phyloP scores from a whole-genome alignment of 53 echinoderm and acorn worm species.

The Echinarachnius parma region DNA sequence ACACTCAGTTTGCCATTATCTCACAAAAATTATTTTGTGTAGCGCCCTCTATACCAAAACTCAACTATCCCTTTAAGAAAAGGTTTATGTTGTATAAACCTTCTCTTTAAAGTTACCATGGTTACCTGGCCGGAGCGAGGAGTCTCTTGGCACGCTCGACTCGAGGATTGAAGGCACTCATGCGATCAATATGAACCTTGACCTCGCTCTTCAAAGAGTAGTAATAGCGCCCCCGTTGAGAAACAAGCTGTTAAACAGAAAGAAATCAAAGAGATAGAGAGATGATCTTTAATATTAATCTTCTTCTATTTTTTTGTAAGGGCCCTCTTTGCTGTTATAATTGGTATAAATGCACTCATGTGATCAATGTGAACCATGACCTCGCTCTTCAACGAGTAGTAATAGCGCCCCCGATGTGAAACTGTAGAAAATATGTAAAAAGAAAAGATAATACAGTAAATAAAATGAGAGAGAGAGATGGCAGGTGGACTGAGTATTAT shows the following conservation, averaged over 20 bases:
- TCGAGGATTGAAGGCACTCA: constrained; percentile 53
- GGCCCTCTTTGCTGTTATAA: no score
- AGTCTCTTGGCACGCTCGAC: constrained; percentile 57
- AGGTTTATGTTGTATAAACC: no score
- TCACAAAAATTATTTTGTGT: no score
- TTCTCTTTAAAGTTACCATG: no score
- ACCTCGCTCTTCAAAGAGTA: constrained; percentile 60
- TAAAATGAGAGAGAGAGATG: no score
- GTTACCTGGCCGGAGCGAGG: constrained; percentile 41
- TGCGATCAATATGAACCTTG: constrained; percentile 51
- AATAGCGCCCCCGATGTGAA: constrained; percentile 51
- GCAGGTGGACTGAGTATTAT: no score
- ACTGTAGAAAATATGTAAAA: no score
- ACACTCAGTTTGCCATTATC: no score
- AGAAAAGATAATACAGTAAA: no score
- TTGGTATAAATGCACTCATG: constrained; percentile 41
- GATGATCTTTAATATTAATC: neutral
- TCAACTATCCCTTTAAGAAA: no score
- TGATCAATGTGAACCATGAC: constrained; percentile 40
- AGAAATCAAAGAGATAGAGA: neutral
- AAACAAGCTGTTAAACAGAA: constrained; percentile 24
- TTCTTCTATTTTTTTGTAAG: neutral
- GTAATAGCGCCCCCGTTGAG: constrained; percentile 61
- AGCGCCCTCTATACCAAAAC: no score
- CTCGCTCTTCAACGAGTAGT: constrained; percentile 41